phyloP scores from a whole-genome alignment of 2,888 invertebrate genomes.

The Netelia fuscicornis region DNA sequence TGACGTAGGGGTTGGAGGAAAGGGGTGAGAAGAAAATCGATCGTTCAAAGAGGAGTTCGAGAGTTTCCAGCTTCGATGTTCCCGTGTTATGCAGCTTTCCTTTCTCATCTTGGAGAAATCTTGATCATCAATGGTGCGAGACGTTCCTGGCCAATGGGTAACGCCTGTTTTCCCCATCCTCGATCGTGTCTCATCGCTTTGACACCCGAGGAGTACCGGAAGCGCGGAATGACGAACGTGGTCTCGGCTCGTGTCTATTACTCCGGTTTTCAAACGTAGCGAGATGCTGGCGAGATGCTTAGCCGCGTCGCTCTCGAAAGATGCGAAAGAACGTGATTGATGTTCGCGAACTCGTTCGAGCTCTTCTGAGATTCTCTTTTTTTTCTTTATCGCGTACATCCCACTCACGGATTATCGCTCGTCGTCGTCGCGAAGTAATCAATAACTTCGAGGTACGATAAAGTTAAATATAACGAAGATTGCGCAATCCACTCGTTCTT shows the following conservation, averaged over 20 bases:
- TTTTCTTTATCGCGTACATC: slow-evolving; percentile 5
- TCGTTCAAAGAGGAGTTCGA: not conserved
- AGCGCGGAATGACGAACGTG: slow-evolving; percentile 39
- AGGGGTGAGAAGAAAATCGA: not conserved
- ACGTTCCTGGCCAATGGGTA: not conserved
- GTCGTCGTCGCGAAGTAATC: slow-evolving; percentile 46
- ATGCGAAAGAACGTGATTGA: slow-evolving; percentile 61
- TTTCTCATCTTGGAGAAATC: slow-evolving; percentile 11
- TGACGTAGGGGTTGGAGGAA: not conserved
- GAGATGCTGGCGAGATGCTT: not conserved
- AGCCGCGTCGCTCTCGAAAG: slow-evolving; percentile 20
- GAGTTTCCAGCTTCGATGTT: slow-evolving; percentile 6
- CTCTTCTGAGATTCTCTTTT: not conserved
- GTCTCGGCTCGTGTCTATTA: slow-evolving; percentile 28
- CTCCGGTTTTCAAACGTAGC: slow-evolving; percentile 17
- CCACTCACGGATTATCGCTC: slow-evolving; percentile 51
- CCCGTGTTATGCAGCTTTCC: not conserved
- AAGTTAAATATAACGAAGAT: slow-evolving; percentile 38
- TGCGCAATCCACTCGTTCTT: not conserved
- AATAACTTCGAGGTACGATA: slow-evolving; percentile 42
- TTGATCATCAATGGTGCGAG: slow-evolving; percentile 8
- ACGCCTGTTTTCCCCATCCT: not conserved
- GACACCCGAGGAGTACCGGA: not conserved
- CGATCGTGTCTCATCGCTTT: slow-evolving; percentile 19
- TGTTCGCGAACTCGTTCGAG: slow-evolving; percentile 38